Conservation (phyloP, 2,888 invertebrate genomes). For the Hirtodrosophila cameraria region DNA sequence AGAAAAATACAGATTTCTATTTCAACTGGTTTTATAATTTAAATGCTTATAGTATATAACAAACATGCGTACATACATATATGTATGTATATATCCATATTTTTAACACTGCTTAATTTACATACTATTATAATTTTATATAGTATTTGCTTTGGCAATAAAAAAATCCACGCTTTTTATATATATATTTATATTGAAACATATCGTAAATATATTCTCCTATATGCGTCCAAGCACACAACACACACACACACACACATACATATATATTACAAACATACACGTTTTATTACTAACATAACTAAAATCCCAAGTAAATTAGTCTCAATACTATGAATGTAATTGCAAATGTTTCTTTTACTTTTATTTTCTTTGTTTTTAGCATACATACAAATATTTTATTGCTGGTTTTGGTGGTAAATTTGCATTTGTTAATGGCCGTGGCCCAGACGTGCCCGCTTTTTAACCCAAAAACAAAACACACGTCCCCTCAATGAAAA, state of each 20-base stretch:
- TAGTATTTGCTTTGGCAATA: constrained; percentile 69
- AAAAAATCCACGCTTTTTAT: constrained; percentile 60
- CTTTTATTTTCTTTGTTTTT: constrained; percentile 82
- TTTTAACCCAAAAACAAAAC: constrained; percentile 59
- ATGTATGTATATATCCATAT: constrained; percentile 28
- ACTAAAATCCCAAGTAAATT: constrained; percentile 41
- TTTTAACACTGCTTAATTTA: constrained; percentile 56
- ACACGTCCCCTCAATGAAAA: constrained; percentile 61
- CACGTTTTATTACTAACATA: constrained; percentile 40
- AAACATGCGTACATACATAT: constrained; percentile 10
- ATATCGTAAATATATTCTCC: no score
- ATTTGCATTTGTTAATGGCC: constrained; percentile 79
- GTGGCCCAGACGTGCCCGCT: constrained; percentile 77
- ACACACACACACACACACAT: no score
- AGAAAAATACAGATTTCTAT: no score
- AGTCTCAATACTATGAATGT: constrained; percentile 61
- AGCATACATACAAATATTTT: constrained; percentile 81
- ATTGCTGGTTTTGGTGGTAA: constrained; percentile 83
- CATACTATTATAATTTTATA: constrained; percentile 46
- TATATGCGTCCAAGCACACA: constrained; percentile 37
- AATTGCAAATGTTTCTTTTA: constrained; percentile 76
- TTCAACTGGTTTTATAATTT: not conserved
- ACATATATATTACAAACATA: constrained; percentile 37
- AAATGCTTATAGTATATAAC: constrained; percentile 8
- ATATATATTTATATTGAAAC: constrained; percentile 41